These are phyloP conservation scores for Pentamera pediparva DNA, from an alignment of 53 echinoderm and acorn worm genomes.

Conservation along the genomic window DNA sequence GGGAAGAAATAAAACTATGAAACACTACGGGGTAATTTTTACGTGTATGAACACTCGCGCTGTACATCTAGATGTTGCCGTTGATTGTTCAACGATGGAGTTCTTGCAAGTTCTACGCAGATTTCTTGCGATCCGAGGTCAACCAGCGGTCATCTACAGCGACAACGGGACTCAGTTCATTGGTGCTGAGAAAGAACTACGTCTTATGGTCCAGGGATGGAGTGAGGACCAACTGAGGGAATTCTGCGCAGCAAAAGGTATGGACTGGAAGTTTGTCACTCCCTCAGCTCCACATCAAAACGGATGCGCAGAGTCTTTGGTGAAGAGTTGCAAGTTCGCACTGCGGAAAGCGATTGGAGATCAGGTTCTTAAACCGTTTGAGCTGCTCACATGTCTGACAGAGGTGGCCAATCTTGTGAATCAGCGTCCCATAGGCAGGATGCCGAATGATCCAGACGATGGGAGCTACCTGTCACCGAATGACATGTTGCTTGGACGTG, in stretches of 20 bases:
- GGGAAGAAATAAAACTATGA: conserved; percentile 27
- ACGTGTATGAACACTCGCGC: conserved; percentile 65
- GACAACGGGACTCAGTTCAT: conserved; percentile 52
- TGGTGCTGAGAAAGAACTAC: conserved; percentile 42
- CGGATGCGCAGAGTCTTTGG: conserved; percentile 43
- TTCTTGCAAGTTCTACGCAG: conserved; percentile 51
- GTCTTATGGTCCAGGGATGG: conserved; percentile 47
- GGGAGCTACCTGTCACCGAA: conserved; percentile 43
- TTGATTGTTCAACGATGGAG: conserved; percentile 46
- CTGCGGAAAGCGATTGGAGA: conserved; percentile 52
- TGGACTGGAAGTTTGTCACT: conserved; percentile 44
- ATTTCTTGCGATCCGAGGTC: conserved; percentile 48
- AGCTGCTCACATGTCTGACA: conserved; percentile 44
- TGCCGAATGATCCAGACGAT: conserved; percentile 45
- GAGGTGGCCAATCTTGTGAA: conserved; percentile 45
- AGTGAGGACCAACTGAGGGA: conserved; percentile 14
- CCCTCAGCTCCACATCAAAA: conserved; percentile 61
- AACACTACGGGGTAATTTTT: conserved; percentile 55
- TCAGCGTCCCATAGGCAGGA: conserved; percentile 43
- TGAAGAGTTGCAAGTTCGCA: conserved; percentile 54
- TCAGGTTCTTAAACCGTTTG: conserved; percentile 48
- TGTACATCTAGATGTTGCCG: conserved; percentile 61
- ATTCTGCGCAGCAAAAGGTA: conserved; percentile 44
- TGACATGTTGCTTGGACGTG: conserved; percentile 39
- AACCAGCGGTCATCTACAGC: conserved; percentile 19